Evolutionary conservation across 2,888 invertebrate genomes (phyloP).

Genomic region (Polyommatus icarus): DNA sequence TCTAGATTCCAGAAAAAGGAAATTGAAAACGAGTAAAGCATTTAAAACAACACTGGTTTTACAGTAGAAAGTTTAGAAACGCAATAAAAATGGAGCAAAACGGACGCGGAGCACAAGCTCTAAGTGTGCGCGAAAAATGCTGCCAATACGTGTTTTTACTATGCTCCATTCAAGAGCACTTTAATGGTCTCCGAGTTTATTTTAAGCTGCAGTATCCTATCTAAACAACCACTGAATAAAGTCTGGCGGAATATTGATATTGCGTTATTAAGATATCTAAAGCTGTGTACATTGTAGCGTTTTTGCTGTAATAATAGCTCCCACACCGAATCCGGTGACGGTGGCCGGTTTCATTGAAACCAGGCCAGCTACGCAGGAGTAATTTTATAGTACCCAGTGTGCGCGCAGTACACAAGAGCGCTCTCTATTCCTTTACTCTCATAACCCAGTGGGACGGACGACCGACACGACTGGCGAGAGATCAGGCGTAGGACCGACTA

Average conservation of each 20-base stretch:
- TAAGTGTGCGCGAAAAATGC: slow-evolving; percentile 27
- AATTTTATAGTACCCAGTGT: too few species aligned
- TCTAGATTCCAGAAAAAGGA: neutral
- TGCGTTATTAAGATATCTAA: slow-evolving; percentile 3
- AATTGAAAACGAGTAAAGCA: slow-evolving; percentile 22
- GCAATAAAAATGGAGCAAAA: slow-evolving; percentile 31
- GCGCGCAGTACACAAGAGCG: too few species aligned
- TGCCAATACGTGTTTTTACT: slow-evolving; percentile 29
- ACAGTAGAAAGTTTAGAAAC: slow-evolving; percentile 26
- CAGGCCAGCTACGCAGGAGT: too few species aligned
- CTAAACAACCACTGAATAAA: neutral
- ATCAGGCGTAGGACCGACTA: too few species aligned
- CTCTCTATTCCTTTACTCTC: too few species aligned
- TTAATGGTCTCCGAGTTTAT: slow-evolving; percentile 14
- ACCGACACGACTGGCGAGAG: too few species aligned
- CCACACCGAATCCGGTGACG: too few species aligned
- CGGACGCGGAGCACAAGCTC: slow-evolving; percentile 13
- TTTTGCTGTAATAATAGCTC: too few species aligned
- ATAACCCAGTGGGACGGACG: too few species aligned
- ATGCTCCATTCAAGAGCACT: slow-evolving; percentile 7
- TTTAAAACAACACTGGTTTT: slow-evolving; percentile 30
- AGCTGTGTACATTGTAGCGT: neutral
- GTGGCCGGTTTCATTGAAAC: too few species aligned
- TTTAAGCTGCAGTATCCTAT: slow-evolving; percentile 5
- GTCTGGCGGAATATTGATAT: slow-evolving; percentile 4